A percentile compares a stretch with the other conserved stretches of the same genome.
Conservation (phyloP, 2,797 vertebrate genomes). For the Enteromius argenteus region DNA sequence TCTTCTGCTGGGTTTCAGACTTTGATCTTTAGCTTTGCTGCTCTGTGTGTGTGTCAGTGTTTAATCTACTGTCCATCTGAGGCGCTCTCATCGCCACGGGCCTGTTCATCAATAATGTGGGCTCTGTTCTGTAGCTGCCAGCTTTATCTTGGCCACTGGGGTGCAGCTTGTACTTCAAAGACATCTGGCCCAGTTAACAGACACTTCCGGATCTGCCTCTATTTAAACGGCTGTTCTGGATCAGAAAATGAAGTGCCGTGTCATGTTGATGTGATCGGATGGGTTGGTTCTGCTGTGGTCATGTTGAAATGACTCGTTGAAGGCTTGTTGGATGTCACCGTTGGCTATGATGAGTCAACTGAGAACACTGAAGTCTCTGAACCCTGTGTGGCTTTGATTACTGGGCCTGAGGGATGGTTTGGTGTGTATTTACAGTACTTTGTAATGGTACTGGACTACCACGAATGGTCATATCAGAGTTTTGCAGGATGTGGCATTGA, state of each 20-base stretch:
- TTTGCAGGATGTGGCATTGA: constrained; percentile 3
- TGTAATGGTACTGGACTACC: not conserved
- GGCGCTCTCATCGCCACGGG: constrained; percentile 28
- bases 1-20: constrained; percentile 10
- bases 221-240: constrained; percentile 9
- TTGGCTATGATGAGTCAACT: constrained; percentile 20
- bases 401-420: not conserved
- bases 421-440: constrained; percentile 20
- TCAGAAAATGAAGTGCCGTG: constrained; percentile 5
- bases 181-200: constrained; percentile 47
- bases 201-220: constrained; percentile 13
- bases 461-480: not conserved
- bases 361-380: not conserved
- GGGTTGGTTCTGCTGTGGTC: constrained; percentile 1
- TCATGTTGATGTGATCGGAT: not conserved
- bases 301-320: constrained; percentile 7
- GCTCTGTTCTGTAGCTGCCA: constrained; percentile 31
- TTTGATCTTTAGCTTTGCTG: constrained; percentile 38
- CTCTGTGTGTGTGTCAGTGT: constrained; percentile 29
- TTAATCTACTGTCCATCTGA: constrained; percentile 49
- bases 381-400: constrained; percentile 13
- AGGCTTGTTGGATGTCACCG: constrained; percentile 8
- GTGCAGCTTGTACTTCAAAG: constrained; percentile 43
- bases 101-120: constrained; percentile 51
- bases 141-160: constrained; percentile 40